phyloP scores from a whole-genome alignment of 1,140 invertebrate species.

The Asbolus verrucosus region DNA sequence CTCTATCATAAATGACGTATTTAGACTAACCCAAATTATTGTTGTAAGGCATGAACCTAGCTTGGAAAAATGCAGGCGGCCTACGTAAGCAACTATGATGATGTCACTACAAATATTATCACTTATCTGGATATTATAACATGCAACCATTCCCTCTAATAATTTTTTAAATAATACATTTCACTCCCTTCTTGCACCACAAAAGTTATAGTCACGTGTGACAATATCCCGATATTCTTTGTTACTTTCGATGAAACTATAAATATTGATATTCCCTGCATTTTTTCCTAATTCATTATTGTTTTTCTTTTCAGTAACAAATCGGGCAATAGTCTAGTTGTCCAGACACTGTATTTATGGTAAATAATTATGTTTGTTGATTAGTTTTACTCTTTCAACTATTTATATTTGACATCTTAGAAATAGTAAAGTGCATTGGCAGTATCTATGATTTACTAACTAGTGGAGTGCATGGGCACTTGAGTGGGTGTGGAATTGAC shows the following conservation, averaged over 20 bases:
- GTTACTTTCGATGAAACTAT: too few species aligned
- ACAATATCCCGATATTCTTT: constrained; percentile 17
- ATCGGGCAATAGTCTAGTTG: constrained; percentile 25
- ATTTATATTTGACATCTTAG: constrained; percentile 41
- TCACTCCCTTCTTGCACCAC: too few species aligned
- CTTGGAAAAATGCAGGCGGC: constrained; percentile 39
- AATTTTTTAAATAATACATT: too few species aligned
- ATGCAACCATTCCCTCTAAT: not conserved
- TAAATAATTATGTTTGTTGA: constrained; percentile 35
- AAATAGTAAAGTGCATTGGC: constrained; percentile 44
- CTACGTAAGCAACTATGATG: constrained; percentile 16
- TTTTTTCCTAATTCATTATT: constrained; percentile 14
- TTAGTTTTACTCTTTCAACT: constrained; percentile 24
- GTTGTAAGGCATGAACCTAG: constrained; percentile 42
- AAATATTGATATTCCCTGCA: too few species aligned
- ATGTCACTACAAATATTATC: constrained; percentile 12
- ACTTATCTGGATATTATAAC: not conserved
- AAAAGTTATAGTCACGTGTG: not conserved
- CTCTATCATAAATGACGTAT: constrained; percentile 39
- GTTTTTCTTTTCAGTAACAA: not conserved
- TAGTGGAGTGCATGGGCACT: constrained; percentile 65
- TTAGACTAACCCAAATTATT: constrained; percentile 34
- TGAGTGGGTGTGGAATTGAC: constrained; percentile 57
- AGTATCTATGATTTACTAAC: constrained; percentile 61
- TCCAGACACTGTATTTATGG: constrained; percentile 47